Percentiles rank a stretch among this genome's conserved stretches.
These are phyloP conservation scores for Puntigrus tetrazona DNA, from an alignment of 2,113 vertebrate species.

Conservation along the genomic window DNA sequence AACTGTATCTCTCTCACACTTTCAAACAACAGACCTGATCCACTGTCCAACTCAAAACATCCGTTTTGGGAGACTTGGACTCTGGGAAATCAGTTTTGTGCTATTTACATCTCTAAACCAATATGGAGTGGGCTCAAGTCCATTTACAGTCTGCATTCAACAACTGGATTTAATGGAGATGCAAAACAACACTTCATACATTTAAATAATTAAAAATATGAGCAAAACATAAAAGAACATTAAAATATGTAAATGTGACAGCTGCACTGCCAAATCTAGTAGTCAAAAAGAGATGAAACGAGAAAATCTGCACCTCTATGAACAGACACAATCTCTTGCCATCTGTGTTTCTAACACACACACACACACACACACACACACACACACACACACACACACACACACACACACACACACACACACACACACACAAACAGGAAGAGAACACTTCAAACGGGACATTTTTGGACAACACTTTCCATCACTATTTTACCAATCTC, in stretches of 20 bases:
- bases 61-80: slow-evolving; percentile 46
- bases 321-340: slow-evolving; percentile 11
- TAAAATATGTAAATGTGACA: slow-evolving; percentile 37
- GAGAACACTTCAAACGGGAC: slow-evolving; percentile 43
- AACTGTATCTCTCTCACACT: slow-evolving; percentile 42
- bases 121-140: slow-evolving; percentile 5
- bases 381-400: slow-evolving; percentile 27
- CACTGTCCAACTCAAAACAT: slow-evolving; percentile 40
- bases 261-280: background rate
- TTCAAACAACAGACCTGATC: slow-evolving; percentile 53
- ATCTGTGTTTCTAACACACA: slow-evolving; percentile 26
- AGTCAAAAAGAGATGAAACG: background rate
- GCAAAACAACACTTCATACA: slow-evolving; percentile 21
- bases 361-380: slow-evolving; percentile 32
- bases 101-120: slow-evolving; percentile 53
- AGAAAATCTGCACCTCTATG: background rate
- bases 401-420: slow-evolving; percentile 25
- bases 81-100: slow-evolving; percentile 41
- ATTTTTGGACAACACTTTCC: slow-evolving; percentile 51
- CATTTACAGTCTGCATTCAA: slow-evolving; percentile 38
- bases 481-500: slow-evolving; percentile 54
- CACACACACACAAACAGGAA: background rate
- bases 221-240: slow-evolving; percentile 42
- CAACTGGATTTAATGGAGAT: background rate
- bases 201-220: slow-evolving; percentile 42